Evolutionary conservation across 2,888 invertebrate species (phyloP), one percentile per base, ranked within the genome.

Genomic region (Dryobotodes eremita): DNA sequence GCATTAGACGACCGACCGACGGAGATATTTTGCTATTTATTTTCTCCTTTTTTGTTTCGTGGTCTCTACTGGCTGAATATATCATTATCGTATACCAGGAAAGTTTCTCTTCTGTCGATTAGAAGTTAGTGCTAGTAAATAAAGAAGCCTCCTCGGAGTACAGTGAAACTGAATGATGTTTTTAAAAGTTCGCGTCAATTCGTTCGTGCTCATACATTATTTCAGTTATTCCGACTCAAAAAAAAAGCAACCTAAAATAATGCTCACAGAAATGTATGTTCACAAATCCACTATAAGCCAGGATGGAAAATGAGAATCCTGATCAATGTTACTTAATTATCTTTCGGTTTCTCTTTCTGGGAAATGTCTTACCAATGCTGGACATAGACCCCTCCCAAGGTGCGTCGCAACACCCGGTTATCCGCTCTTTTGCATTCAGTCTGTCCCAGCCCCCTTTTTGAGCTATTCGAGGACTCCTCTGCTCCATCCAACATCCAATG

Each of bases 1-100:
- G 72, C 76, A 72, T 77, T 77, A 74, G 81, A 64, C 42, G 68
- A 26, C 7, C 6, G 79, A 31, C 57, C 6, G 79, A 31, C 57
- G 71, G 42, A 72, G 57, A 81, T 86, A 73, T 71, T 72, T 70
- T 64, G 48, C 48, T 13, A 80, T 75, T 71, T 78, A 71, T 74
- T 71, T 76, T 76, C 64, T 72, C 48, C n/a, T 50, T 74, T 80
- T 84, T 71, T 69, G 26, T 69, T 71, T 36, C 1, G 26, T 65
- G 13, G 23, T 59, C 53, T 74, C 46, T 64, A 42, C 7, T 71
- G 46, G 64, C 36, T 53, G 26, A 80, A 65, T 75, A 36, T 46
- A 42, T 64, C 64, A 69, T 80, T 73, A 70, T 36, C n/a, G 53
- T 72, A 48, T 48, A 53, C 11, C 8, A 46, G 1, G 23, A 79